phyloP scores from a whole-genome alignment of 2,797 vertebrate genomes.

The Anniella stebbinsi region DNA sequence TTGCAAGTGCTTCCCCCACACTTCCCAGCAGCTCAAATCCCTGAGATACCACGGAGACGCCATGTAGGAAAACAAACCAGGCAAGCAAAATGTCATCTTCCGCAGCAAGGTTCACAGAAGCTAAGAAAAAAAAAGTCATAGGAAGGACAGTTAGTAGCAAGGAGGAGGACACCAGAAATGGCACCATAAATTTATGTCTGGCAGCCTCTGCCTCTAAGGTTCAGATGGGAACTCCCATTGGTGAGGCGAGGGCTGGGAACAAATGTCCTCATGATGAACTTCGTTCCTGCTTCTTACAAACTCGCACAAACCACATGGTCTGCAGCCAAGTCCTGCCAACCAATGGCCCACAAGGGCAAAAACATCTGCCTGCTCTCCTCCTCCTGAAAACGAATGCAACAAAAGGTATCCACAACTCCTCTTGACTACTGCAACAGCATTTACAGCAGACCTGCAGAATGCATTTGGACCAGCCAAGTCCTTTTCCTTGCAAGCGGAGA shows the following conservation, averaged over 20 bases:
- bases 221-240: conserved; percentile 8
- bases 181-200: conserved; percentile 4
- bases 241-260: not conserved
- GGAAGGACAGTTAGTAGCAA: not conserved
- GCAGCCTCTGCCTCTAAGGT: not conserved
- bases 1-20: not conserved
- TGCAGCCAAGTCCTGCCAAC: conserved; percentile 34
- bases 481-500: conserved; percentile 75
- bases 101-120: not conserved
- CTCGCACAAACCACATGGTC: not conserved
- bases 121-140: not conserved
- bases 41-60: not conserved
- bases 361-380: fast-evolving
- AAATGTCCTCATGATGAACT: conserved; percentile 3
- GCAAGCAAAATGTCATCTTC: not conserved
- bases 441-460: conserved; percentile 66
- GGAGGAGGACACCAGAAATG: not conserved
- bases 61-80: not conserved
- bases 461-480: conserved; percentile 78
- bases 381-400: conserved; percentile 24
- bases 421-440: conserved; percentile 51
- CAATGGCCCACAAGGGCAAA: conserved; percentile 40
- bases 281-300: conserved; percentile 47
- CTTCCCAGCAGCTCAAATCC: not conserved
- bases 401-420: conserved; percentile 48